These are phyloP conservation scores for Liposcelis brunnea DNA, from an alignment of 2,888 invertebrate species.

Conservation along the genomic window DNA sequence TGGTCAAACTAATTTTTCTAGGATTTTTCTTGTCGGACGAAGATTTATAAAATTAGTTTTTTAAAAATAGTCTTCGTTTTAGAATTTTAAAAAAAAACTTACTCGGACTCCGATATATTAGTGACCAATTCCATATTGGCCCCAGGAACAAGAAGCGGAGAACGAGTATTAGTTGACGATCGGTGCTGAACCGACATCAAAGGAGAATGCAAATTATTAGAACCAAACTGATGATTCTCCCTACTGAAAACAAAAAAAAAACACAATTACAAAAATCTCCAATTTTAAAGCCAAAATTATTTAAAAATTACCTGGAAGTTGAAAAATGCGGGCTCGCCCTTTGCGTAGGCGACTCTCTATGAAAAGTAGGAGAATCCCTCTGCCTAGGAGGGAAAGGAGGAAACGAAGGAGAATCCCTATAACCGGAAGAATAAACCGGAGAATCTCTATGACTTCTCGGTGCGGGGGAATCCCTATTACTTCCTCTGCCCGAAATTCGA, in stretches of 20 bases:
- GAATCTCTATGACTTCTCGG: neutral
- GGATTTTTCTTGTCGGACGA: too few relatives aligned
- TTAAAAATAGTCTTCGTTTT: too few relatives aligned
- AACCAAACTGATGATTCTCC: too few relatives aligned
- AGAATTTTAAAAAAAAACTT: constrained; percentile 16
- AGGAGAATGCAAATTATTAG: too few relatives aligned
- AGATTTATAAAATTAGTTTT: too few relatives aligned
- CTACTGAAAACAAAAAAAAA: too few relatives aligned
- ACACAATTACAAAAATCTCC: too few relatives aligned
- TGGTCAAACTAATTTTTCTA: too few relatives aligned
- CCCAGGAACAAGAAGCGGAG: constrained; percentile 3
- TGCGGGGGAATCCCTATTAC: neutral
- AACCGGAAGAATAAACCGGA: constrained; percentile 3
- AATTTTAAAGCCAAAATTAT: too few relatives aligned
- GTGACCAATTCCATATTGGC: constrained; percentile 5
- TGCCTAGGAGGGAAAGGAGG: constrained; percentile 7
- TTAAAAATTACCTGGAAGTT: neutral
- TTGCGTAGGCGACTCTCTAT: constrained; percentile 1
- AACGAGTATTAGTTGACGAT: neutral
- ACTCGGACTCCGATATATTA: constrained; percentile 20
- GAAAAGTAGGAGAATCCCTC: neutral
- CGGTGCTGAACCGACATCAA: constrained; percentile 5
- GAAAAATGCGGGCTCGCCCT: constrained; percentile 5
- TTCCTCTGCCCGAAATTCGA: neutral
- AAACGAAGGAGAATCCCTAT: neutral